Conservation (phyloP, 2,888 invertebrate genomes). For the Ctenicera cuprea region DNA sequence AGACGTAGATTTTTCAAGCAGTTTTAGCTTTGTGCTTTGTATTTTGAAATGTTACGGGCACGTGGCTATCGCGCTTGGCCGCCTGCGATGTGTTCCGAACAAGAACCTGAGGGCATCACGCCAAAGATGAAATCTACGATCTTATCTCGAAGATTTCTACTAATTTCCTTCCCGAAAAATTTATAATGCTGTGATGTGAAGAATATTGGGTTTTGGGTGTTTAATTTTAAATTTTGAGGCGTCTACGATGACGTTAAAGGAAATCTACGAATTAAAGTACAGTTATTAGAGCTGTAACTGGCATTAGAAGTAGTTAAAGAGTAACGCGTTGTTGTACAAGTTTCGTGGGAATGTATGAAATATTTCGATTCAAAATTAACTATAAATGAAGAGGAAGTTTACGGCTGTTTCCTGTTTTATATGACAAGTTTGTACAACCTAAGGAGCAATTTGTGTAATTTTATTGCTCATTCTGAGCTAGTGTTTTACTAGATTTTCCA, state of each 20-base stretch:
- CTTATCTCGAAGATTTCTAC: constrained; percentile 58
- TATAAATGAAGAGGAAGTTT: constrained; percentile 23
- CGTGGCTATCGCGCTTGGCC: constrained; percentile 66
- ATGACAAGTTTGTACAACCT: constrained; percentile 14
- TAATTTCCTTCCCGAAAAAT: constrained; percentile 38
- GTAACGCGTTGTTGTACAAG: constrained; percentile 1
- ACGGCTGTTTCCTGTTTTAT: constrained; percentile 28
- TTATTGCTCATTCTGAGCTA: background rate
- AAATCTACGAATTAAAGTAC: constrained; percentile 5
- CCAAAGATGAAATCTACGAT: constrained; percentile 63
- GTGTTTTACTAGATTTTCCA: background rate
- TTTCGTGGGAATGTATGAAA: constrained; percentile 35
- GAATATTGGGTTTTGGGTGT: background rate
- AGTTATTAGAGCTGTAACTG: constrained; percentile 16
- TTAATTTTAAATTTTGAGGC: constrained; percentile 1
- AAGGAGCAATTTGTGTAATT: constrained; percentile 16
- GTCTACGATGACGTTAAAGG: background rate
- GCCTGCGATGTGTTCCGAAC: constrained; percentile 62
- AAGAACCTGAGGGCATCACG: constrained; percentile 65
- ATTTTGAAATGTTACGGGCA: constrained; percentile 63
- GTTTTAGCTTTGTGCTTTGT: constrained; percentile 45
- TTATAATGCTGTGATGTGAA: background rate
- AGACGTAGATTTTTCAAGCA: constrained; percentile 30
- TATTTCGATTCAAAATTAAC: constrained; percentile 28
- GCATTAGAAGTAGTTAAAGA: constrained; percentile 18